phyloP scores from a whole-genome alignment of 2,888 invertebrate species.

The Muschampia plurimacula region DNA sequence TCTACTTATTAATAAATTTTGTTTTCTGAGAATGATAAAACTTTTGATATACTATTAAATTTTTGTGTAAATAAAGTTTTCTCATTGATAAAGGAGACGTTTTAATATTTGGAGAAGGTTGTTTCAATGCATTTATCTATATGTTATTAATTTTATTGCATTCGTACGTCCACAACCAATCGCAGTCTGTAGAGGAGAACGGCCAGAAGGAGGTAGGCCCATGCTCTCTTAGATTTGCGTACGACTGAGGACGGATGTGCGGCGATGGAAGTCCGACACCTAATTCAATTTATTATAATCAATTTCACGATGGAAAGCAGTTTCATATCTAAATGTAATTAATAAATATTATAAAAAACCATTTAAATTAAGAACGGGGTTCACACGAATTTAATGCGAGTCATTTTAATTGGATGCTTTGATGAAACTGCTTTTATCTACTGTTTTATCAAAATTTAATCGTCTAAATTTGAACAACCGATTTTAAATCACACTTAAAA shows the following conservation, averaged over 20 bases:
- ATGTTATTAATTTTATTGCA: constrained; percentile 85
- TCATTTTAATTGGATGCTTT: constrained; percentile 17
- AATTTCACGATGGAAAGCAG: constrained; percentile 20
- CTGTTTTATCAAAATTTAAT: constrained; percentile 39
- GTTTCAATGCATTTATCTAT: constrained; percentile 84
- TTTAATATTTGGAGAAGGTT: constrained; percentile 77
- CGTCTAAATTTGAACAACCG: constrained; percentile 16
- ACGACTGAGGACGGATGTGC: constrained; percentile 58
- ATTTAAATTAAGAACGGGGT: background rate
- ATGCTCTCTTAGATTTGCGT: constrained; percentile 65
- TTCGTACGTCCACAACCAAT: constrained; percentile 85
- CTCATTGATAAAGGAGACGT: constrained; percentile 68
- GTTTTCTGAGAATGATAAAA: constrained; percentile 74
- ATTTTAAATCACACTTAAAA: constrained; percentile 27
- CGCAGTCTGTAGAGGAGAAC: constrained; percentile 86
- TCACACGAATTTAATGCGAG: background rate
- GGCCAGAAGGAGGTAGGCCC: constrained; percentile 84
- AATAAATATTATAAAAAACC: background rate
- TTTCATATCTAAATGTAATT: constrained; percentile 29
- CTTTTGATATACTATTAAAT: constrained; percentile 70
- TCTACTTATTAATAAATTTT: constrained; percentile 40
- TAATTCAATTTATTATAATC: constrained; percentile 28
- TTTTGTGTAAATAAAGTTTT: constrained; percentile 70
- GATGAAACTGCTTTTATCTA: constrained; percentile 38
- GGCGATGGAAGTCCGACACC: constrained; percentile 45